These are phyloP conservation scores for Calypte anna DNA, from an alignment of 2,113 vertebrate genomes.

Conservation along the genomic window DNA sequence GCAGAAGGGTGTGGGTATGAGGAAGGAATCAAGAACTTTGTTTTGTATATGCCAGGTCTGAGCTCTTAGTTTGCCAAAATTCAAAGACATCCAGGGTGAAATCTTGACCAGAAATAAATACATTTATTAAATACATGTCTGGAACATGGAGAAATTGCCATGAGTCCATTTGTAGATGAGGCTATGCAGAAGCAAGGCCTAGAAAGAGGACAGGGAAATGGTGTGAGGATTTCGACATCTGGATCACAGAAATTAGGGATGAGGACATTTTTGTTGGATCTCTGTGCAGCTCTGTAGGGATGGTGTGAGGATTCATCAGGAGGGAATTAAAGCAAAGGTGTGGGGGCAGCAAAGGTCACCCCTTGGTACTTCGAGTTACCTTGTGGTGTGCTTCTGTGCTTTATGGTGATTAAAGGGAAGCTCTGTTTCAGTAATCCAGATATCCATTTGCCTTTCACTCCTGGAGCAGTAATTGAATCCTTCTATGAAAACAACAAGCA, in stretches of 20 bases:
- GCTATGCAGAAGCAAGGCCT: neutral
- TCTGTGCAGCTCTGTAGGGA: neutral
- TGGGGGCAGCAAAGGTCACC: neutral
- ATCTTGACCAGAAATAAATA: neutral
- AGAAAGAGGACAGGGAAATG: neutral
- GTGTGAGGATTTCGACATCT: neutral
- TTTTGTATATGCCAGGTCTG: neutral
- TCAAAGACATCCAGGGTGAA: neutral
- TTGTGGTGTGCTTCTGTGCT: neutral
- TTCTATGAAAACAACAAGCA: neutral
- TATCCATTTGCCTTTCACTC: neutral
- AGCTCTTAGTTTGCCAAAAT: neutral
- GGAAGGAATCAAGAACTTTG: neutral
- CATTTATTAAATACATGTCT: too few relatives aligned
- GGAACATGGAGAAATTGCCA: neutral
- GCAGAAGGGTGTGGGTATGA: neutral
- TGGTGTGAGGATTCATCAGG: neutral
- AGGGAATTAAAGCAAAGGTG: neutral
- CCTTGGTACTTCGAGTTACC: neutral
- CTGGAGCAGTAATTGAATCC: neutral
- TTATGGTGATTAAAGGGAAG: neutral
- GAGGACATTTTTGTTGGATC: neutral
- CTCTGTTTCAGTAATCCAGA: neutral
- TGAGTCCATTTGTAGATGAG: neutral
- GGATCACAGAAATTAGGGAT: neutral